A percentile compares a stretch with the other conserved stretches of the same genome.
Evolutionary conservation across 1,140 invertebrate species (phyloP).

Genomic region (Drosophila ohnishii): DNA sequence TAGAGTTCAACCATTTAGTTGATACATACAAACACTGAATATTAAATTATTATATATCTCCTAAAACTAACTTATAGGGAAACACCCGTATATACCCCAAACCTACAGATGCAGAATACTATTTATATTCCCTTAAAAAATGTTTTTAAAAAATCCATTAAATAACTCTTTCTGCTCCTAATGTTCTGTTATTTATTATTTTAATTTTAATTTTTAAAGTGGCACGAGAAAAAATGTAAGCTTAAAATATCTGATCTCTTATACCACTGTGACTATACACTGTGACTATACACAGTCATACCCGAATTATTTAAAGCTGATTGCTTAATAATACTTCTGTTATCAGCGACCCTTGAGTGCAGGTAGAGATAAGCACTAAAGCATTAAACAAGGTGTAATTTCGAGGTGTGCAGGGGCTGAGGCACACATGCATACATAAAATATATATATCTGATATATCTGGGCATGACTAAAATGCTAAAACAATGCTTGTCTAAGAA

Average conservation of each 20-base stretch:
- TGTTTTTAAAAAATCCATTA: neutral
- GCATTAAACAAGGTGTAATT: conserved; percentile 51
- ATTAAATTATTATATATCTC: conserved; percentile 6
- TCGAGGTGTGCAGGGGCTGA: neutral
- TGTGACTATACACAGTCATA: conserved; percentile 12
- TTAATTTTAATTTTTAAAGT: too few species aligned
- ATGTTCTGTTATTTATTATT: too few species aligned
- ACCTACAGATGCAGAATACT: too few species aligned
- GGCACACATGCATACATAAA: neutral
- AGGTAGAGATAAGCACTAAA: conserved; percentile 31
- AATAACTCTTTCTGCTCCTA: too few species aligned
- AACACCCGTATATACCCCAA: neutral
- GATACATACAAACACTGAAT: neutral
- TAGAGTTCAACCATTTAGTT: conserved; percentile 46
- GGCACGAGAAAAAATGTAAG: too few species aligned
- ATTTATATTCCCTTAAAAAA: neutral
- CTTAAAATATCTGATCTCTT: too few species aligned
- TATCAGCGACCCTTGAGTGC: conserved; percentile 32
- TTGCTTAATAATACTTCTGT: conserved; percentile 31
- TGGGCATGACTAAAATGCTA: conserved; percentile 30
- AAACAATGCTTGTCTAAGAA: conserved; percentile 17
- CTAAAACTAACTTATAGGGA: neutral
- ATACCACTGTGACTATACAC: neutral
- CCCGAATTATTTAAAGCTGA: conserved; percentile 35
- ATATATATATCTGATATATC: neutral